These are phyloP conservation scores for Proisotoma minuta DNA, from an alignment of 2,888 invertebrate genomes.

Conservation along the genomic window DNA sequence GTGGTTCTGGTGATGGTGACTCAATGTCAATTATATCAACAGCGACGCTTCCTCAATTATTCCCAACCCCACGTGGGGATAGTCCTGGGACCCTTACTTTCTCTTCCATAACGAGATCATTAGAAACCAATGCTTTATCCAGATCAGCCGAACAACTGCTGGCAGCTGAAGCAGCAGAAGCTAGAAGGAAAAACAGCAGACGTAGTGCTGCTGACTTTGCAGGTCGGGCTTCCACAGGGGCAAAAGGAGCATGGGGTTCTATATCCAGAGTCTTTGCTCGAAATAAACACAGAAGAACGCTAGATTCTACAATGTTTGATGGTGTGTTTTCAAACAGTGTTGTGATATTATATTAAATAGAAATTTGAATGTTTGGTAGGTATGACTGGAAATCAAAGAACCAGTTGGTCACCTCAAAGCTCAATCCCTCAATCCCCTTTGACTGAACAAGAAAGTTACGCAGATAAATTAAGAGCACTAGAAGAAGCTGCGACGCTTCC, in stretches of 20 bases:
- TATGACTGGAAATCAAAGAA: constrained; percentile 37
- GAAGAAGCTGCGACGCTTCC: constrained; percentile 73
- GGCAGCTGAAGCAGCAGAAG: constrained; percentile 56
- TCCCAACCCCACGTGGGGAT: constrained; percentile 45
- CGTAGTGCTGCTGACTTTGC: constrained; percentile 41
- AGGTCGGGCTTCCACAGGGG: constrained; percentile 45
- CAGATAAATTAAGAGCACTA: constrained; percentile 69
- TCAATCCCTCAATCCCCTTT: constrained; percentile 56
- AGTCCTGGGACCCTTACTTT: constrained; percentile 46
- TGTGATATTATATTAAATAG: background rate
- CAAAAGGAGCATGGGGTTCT: constrained; percentile 75
- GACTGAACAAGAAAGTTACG: constrained; percentile 63
- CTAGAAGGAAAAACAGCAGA: constrained; percentile 47
- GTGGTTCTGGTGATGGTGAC: constrained; percentile 47
- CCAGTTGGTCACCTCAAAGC: constrained; percentile 48
- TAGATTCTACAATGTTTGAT: constrained; percentile 62
- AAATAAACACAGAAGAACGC: constrained; percentile 74
- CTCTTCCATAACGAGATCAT: constrained; percentile 52
- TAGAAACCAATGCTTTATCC: constrained; percentile 64
- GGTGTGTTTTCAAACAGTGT: constrained; percentile 53
- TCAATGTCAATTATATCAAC: constrained; percentile 50
- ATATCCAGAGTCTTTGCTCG: constrained; percentile 84
- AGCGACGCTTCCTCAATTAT: constrained; percentile 57
- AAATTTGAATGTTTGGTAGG: constrained; percentile 14
- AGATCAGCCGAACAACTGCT: constrained; percentile 74